A percentile compares a stretch with the other conserved stretches of the same genome.
Evolutionary conservation across 2,888 invertebrate species (phyloP).

Genomic region (Polydrusus pterygomalis): DNA sequence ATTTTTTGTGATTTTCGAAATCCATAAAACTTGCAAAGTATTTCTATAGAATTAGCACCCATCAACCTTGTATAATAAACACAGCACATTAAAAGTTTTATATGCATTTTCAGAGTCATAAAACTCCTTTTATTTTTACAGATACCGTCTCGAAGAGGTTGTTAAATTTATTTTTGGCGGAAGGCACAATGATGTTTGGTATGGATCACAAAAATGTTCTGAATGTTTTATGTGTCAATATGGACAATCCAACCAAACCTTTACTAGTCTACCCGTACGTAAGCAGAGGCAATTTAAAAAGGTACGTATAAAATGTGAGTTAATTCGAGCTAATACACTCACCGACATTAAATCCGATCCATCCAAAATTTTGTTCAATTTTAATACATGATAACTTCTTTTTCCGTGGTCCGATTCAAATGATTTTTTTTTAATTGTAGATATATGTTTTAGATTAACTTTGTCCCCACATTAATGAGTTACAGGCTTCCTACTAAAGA

Average conservation of each 20-base stretch:
- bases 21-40: constrained; percentile 50
- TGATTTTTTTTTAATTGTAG: no score
- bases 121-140: constrained; percentile 57
- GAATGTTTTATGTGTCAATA: constrained; percentile 81
- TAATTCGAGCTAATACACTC: no score
- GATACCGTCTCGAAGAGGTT: constrained; percentile 74
- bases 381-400: no score
- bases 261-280: constrained; percentile 83
- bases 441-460: no score
- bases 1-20: constrained; percentile 46
- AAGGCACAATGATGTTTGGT: constrained; percentile 84
- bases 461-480: no score
- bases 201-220: constrained; percentile 83
- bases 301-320: constrained; percentile 68
- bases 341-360: no score
- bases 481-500: no score
- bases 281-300: constrained; percentile 82
- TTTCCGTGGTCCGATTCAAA: no score
- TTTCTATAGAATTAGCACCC: constrained; percentile 53
- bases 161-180: constrained; percentile 81
- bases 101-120: constrained; percentile 52
- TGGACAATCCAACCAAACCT: constrained; percentile 75
- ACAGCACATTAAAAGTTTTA: constrained; percentile 44
- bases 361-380: no score
- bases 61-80: constrained; percentile 48